Base-by-base conservation (phyloP, 2,888 invertebrate species). In the Arrhopalites spinosus region DNA sequence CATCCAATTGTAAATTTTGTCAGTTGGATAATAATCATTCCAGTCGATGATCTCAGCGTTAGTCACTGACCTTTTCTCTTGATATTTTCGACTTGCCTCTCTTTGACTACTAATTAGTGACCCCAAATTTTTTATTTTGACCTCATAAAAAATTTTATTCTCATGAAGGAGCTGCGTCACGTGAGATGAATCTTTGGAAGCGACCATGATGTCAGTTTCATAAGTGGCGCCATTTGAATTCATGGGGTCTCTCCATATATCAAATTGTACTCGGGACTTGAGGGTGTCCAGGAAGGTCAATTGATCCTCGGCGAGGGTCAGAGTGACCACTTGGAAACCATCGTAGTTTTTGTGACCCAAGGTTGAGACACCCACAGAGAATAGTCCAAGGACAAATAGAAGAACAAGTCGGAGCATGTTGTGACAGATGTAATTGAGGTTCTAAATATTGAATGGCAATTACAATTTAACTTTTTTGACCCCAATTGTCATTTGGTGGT, bases 1-100 rank as follows among this genome's bases (percentile, higher is more conserved):
- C 25, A 84, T 27, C 68, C 78, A 84, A 7, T 72, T 61, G 20
- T 80, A 67, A 59, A 84, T 83, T 81, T 80, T 29, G 15, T 68
- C 74, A 23, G 23, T 47, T 3, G 45, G 45, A 63, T 69, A 61
- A 29, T 77, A 77, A 20, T 20, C 45, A 15, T 36, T 25, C 77
- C 77, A 77, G 29, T 71, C 45, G 50, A 20, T 3, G 3, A 23
- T n/a, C n/a, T n/a, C n/a, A n/a, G n/a, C n/a, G n/a, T n/a, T n/a
- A n/a, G 8, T 20, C 53, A 53, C 15, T n/a, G 7, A 8, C 5
- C 20, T 1, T 20, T n/a, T 1, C 8, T 20, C n/a, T 23, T 53
- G 36, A 11, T 36, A 36, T 36, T 11, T 36, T 36, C 11, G 5
- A 36, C 20, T 53, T 20, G 53, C 29, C 1, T 30, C 27, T n/a